Base-by-base conservation (phyloP, 2,888 invertebrate genomes). In the Osmoderma eremita region DNA sequence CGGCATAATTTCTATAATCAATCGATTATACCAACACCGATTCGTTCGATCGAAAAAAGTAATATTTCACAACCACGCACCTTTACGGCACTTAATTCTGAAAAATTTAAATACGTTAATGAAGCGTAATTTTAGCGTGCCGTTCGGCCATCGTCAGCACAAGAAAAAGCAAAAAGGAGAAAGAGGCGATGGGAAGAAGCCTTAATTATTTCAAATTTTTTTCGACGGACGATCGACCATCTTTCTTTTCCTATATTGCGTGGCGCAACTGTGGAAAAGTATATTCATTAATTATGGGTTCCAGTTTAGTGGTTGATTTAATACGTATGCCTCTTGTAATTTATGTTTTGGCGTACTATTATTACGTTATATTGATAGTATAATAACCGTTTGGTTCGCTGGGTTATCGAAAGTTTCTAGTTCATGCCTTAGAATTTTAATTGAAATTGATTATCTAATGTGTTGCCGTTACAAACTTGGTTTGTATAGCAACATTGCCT, bases 311-410 rank as follows among this genome's bases (percentile, higher is more conserved):
- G 45, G 45, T 61, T 36, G 58, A 61, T 61, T 61, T 45, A 45
- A 61, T 48, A 61, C 18, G 58, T 61, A 61, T 61, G 45, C 45
- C 58, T 61, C 45, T 61, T 45, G 24, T 61, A 45, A 61, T 45
- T 61, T 61, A 61, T 61, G 58, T 36, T 45, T 61, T 61, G 30
- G 45, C 17, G 36, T 61, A 61, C 58, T 61, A 61, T 61, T 61
- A 61, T 61, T 61, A 61, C 17, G 58, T 42, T 61, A 45, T 36
- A 61, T 24, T 42, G 30, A 61, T 61, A 58, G 58, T 42, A 24
- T 30, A 45, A 61, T 45, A 45, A 61, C 12, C 30, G 30, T 30
- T 15, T 42, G 58, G 13, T 61, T 24, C 36, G 45, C 12, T 30
- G 3, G 30, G 58, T 22, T 58, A 30, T 53, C 41, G 56, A 56